Percentiles rank a stretch among this genome's conserved stretches.
phyloP scores from a whole-genome alignment of 2,113 vertebrate species.

The Podarcis muralis region DNA sequence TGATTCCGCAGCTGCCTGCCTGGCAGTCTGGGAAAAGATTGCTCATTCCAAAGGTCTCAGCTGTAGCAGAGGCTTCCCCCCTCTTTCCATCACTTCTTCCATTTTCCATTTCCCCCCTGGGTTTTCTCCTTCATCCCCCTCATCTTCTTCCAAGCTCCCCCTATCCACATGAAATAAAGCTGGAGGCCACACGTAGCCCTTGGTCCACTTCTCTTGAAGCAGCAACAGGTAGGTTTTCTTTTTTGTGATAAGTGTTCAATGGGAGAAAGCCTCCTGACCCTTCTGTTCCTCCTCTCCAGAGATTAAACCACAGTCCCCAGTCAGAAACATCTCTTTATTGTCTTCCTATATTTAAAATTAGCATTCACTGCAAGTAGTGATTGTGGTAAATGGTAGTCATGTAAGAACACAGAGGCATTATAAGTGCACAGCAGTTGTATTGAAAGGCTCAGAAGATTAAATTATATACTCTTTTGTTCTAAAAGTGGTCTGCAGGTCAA shows the following conservation, averaged over 20 bases:
- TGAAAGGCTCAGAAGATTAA: constrained; percentile 13
- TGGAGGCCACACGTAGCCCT: not conserved
- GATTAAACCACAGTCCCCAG: not conserved
- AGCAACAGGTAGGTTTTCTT: too few species aligned
- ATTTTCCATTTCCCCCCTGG: too few species aligned
- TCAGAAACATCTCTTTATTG: not conserved
- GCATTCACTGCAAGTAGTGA: constrained; percentile 5
- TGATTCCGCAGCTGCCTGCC: not conserved
- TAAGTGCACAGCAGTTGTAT: constrained; percentile 7
- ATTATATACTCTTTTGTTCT: constrained; percentile 32
- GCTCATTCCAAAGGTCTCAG: not conserved
- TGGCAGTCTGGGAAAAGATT: not conserved
- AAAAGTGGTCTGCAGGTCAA: constrained; percentile 26
- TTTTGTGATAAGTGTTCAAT: not conserved
- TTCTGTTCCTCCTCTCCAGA: not conserved
- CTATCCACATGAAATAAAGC: not conserved
- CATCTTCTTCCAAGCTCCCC: not conserved
- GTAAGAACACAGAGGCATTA: constrained; percentile 4
- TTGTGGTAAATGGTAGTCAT: constrained; percentile 20
- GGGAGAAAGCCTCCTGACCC: not conserved
- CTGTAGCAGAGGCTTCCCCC: not conserved
- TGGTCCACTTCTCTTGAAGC: not conserved
- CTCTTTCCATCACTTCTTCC: not conserved
- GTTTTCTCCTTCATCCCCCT: not conserved
- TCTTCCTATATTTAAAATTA: constrained; percentile 17